Base-by-base conservation (phyloP, 2,797 vertebrate species). In the Brachyrhaphis roseni region DNA sequence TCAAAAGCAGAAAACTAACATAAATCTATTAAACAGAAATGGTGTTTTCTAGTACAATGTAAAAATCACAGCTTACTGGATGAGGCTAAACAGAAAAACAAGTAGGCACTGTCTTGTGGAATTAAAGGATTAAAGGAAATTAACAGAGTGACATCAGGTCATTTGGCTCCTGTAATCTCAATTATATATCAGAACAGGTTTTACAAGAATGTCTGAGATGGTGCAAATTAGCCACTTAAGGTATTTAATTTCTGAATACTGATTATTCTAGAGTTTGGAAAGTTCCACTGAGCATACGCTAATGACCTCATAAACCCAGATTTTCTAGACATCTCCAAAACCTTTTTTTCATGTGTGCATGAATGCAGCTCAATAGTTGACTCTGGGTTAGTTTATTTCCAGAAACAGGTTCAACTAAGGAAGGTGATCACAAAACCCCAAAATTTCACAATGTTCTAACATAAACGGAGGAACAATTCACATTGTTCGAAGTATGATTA, bases 111-210 rank as follows among this genome's bases (percentile, higher is more conserved):
- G 68, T 72, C 41, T 72, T 28, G 26, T 45, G 68, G 68, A 72
- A 72, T 72, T 46, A 45, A 71, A 51, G 79, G 49, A 74, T 76
- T 62, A 51, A 26, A 18, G 66, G 36, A 72, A 78, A 45, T 73
- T 68, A 57, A 76, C 31, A 49, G 53, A 74, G 11, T 18, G 34
- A 45, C 77, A 59, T 80, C 36, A 49, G 68, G 66, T 62, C 75
- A n/a, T 72, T n/a, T 16, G 43, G 68, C 68, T 45, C 16, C n/a
- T 18, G 13, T 28, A 45, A 72, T 72, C 41, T 45, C 26, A 71
- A 45, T 71, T 45, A 28, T 15, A 36, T 39, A 41, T 68, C 20
- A 68, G 8, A 71, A 72, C 6, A 28, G 43, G 28, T 72, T 72
- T 46, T 45, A 41, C 41, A 45, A 15, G 26, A 72, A 28, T 71